Evolutionary conservation across 2,113 vertebrate species (phyloP).

Genomic region (Procapra przewalskii): DNA sequence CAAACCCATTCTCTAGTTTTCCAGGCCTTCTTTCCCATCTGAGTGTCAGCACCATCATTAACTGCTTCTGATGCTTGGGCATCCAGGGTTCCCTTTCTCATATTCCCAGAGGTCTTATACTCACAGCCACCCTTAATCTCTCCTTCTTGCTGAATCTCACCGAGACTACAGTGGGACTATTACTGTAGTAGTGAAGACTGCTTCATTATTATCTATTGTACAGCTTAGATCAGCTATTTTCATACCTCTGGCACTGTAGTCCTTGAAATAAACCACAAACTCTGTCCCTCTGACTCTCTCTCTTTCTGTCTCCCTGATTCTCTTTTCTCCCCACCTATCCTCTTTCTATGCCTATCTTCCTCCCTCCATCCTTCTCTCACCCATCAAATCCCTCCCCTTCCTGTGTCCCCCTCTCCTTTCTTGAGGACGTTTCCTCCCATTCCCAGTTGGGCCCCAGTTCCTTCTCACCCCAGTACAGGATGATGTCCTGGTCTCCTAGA

Average conservation of each 20-base stretch:
- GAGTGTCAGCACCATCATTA: not conserved
- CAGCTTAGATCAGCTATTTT: not conserved
- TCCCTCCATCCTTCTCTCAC: rapidly evolving
- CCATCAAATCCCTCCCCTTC: not conserved
- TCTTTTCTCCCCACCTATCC: rapidly evolving
- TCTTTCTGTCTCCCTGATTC: not conserved
- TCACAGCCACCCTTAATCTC: not conserved
- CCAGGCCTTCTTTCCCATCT: not conserved
- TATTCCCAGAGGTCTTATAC: not conserved
- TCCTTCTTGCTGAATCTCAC: not conserved
- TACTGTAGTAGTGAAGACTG: not conserved
- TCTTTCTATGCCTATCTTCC: not conserved
- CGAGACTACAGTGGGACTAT: not conserved
- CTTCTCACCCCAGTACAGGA: slow-evolving; percentile 22
- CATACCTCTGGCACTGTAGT: too few species aligned
- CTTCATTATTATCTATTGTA: not conserved
- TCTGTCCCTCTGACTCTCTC: not conserved
- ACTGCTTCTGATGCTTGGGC: not conserved
- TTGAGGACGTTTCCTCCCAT: not conserved
- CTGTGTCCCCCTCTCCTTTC: not conserved
- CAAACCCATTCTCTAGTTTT: not conserved
- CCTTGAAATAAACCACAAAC: too few species aligned
- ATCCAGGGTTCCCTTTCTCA: not conserved
- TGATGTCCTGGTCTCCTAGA: not conserved
- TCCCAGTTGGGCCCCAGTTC: rapidly evolving